Evolutionary conservation across 2,113 vertebrate genomes (phyloP).

Genomic region (Leucopsar rothschildi): DNA sequence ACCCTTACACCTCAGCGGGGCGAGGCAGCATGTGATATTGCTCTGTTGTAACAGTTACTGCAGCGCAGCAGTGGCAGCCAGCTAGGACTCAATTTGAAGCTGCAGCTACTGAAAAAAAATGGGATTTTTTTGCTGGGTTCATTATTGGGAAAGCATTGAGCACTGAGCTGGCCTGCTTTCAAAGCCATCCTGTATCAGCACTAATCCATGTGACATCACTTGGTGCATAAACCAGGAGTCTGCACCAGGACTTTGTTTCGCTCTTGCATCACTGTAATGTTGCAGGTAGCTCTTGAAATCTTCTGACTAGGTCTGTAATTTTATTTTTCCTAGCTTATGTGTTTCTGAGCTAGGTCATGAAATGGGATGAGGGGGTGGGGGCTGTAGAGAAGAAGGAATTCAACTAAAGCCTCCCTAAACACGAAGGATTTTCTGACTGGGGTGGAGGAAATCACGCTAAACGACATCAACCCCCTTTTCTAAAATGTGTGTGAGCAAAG

Average conservation of each 20-base stretch:
- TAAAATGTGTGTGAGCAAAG: neutral
- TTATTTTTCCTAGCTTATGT: neutral
- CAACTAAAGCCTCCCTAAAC: neutral
- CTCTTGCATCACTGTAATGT: neutral
- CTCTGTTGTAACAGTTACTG: neutral
- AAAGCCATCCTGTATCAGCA: neutral
- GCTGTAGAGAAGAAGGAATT: neutral
- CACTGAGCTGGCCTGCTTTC: neutral
- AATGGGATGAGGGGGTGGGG: rapidly evolving
- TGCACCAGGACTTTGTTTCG: neutral
- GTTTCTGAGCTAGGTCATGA: neutral
- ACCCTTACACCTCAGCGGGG: rapidly evolving
- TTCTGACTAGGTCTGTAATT: neutral
- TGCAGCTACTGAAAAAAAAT: neutral
- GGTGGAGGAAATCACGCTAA: rapidly evolving
- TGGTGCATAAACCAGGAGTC: neutral
- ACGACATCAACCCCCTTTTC: neutral
- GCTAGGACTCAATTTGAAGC: neutral
- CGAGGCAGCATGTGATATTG: rapidly evolving
- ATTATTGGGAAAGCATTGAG: neutral
- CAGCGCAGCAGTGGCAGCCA: neutral
- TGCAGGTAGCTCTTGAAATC: neutral
- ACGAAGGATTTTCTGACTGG: neutral
- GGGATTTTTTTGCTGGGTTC: neutral
- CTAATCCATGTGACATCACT: neutral